phyloP scores from a whole-genome alignment of 2,797 vertebrate species.

The Pyrocephalus nanus region DNA sequence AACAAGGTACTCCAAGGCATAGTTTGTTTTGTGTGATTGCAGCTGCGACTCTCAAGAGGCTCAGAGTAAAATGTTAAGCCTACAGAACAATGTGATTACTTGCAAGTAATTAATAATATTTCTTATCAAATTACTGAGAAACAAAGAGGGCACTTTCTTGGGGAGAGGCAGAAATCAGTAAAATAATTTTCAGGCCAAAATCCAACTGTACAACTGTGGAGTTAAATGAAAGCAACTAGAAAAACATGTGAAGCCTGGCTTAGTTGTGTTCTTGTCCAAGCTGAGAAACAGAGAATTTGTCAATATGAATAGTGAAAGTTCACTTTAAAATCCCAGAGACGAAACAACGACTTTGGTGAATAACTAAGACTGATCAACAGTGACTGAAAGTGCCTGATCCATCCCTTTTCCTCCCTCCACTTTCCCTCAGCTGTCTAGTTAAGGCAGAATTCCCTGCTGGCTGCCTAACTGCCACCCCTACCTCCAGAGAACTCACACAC shows the following conservation, averaged over 20 bases:
- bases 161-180: neutral
- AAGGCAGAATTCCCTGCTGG: neutral
- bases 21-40: constrained; percentile 6
- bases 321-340: neutral
- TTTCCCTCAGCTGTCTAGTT: neutral
- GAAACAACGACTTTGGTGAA: neutral
- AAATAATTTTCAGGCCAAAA: neutral
- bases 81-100: constrained; percentile 25
- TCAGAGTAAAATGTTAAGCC: constrained; percentile 6
- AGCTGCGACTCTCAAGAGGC: neutral
- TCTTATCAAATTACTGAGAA: constrained; percentile 2
- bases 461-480: neutral
- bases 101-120: constrained; percentile 9
- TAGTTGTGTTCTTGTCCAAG: neutral
- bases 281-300: neutral
- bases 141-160: neutral
- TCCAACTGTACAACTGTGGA: neutral
- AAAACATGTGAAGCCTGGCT: neutral
- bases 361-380: neutral
- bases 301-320: neutral
- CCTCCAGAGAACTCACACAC: neutral
- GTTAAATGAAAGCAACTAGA: neutral
- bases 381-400: neutral
- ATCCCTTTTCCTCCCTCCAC: neutral
- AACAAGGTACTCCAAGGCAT: constrained; percentile 32